These are phyloP conservation scores for Tricholauxania praeusta DNA, from an alignment of 2,888 invertebrate genomes.

Conservation along the genomic window DNA sequence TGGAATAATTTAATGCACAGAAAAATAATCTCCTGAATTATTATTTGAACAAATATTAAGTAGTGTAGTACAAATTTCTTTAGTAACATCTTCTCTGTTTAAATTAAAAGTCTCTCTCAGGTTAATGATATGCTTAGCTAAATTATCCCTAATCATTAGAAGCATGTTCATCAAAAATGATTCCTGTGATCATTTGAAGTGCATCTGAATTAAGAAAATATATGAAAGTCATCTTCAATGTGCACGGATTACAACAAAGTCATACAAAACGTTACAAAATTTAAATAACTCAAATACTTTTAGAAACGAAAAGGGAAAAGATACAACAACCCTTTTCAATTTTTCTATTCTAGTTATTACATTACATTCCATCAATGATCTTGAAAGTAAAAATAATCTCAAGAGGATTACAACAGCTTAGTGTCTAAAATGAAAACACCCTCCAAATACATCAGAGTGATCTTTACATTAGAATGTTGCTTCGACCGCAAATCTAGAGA, in stretches of 20 bases:
- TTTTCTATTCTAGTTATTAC: background rate
- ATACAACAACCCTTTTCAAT: background rate
- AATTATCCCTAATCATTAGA: too few species aligned
- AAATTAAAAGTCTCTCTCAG: too few species aligned
- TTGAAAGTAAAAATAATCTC: background rate
- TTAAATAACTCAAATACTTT: constrained; percentile 11
- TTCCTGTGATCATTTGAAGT: background rate
- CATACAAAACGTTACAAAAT: constrained; percentile 10
- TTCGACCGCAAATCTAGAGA: constrained; percentile 11
- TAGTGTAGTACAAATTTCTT: too few species aligned
- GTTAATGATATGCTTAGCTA: too few species aligned
- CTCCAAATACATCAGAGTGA: background rate
- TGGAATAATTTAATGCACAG: too few species aligned
- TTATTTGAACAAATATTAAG: too few species aligned
- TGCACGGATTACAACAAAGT: constrained; percentile 2
- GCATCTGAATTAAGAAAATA: background rate
- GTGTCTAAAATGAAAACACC: constrained; percentile 19
- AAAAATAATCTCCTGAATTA: too few species aligned
- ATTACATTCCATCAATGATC: background rate
- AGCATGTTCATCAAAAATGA: too few species aligned
- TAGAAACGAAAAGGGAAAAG: background rate
- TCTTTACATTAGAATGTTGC: background rate
- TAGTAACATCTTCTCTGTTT: too few species aligned
- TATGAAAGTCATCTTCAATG: constrained; percentile 7
- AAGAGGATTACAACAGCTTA: constrained; percentile 21